Conservation (phyloP, 2,113 vertebrate species). For the Talpa occidentalis region DNA sequence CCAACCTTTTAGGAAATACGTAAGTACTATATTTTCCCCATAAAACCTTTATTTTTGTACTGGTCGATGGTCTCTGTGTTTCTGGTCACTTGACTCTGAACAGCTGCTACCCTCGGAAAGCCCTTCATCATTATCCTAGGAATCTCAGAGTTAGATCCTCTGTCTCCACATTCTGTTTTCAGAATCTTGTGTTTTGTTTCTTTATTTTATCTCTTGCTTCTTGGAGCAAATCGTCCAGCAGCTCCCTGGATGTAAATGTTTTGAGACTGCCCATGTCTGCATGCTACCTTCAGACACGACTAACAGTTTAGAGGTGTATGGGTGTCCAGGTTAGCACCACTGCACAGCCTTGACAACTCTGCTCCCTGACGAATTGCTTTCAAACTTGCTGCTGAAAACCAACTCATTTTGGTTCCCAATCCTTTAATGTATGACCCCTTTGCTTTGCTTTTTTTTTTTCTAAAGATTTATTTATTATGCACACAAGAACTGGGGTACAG, state of each 20-base stretch:
- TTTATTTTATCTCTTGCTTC: neutral
- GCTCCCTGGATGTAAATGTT: neutral
- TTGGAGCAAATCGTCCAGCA: neutral
- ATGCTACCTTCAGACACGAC: neutral
- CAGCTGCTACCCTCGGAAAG: neutral
- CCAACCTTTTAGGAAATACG: neutral
- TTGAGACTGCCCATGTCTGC: neutral
- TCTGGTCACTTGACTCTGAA: neutral
- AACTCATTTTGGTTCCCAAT: neutral
- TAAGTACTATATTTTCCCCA: neutral
- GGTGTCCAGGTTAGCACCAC: neutral
- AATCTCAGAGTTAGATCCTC: neutral
- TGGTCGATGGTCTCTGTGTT: neutral
- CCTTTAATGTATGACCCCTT: neutral
- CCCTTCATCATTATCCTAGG: neutral
- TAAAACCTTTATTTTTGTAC: neutral
- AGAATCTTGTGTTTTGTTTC: neutral
- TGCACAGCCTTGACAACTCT: neutral
- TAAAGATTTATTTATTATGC: too few species aligned
- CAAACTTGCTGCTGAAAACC: neutral
- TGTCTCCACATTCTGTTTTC: neutral
- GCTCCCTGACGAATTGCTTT: neutral
- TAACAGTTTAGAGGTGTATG: neutral
- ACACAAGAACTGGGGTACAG: too few species aligned
- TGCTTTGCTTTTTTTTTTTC: too few species aligned